phyloP scores from a whole-genome alignment of 2,113 vertebrate species.

The Elaphurus davidianus region DNA sequence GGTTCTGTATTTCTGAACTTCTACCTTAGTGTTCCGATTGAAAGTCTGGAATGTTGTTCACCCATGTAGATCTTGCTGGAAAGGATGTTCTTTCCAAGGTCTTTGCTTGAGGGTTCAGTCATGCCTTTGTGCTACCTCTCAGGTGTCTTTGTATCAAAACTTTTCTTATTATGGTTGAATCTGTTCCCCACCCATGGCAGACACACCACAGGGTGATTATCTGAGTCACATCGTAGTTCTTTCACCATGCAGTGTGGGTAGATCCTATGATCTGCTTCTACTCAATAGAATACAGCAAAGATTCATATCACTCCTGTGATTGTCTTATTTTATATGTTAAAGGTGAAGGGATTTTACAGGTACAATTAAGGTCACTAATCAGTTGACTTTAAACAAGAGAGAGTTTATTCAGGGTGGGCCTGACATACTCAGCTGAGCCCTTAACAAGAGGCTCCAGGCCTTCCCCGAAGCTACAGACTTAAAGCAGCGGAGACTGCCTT shows the following conservation, averaged over 20 bases:
- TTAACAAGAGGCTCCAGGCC: not conserved
- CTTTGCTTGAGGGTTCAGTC: not conserved
- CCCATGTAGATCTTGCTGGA: not conserved
- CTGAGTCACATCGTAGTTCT: not conserved
- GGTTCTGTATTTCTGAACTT: not conserved
- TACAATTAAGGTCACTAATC: not conserved
- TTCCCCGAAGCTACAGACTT: not conserved
- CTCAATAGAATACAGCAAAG: not conserved
- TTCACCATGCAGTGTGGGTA: not conserved
- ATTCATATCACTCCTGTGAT: not conserved
- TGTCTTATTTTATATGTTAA: not conserved
- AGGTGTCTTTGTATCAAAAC: not conserved
- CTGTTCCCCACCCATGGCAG: not conserved
- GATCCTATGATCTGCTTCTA: not conserved
- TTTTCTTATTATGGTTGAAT: not conserved
- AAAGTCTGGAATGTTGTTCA: not conserved
- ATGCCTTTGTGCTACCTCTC: not conserved
- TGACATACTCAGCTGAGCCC: not conserved
- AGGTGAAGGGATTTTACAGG: not conserved
- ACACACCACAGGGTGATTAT: not conserved
- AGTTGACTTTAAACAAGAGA: constrained; percentile 11
- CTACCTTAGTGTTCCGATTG: not conserved
- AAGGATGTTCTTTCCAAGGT: not conserved
- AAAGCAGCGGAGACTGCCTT: not conserved
- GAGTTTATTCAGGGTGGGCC: not conserved